Base-by-base conservation (phyloP, 2,113 vertebrate genomes). In the Australoheros scitulus region DNA sequence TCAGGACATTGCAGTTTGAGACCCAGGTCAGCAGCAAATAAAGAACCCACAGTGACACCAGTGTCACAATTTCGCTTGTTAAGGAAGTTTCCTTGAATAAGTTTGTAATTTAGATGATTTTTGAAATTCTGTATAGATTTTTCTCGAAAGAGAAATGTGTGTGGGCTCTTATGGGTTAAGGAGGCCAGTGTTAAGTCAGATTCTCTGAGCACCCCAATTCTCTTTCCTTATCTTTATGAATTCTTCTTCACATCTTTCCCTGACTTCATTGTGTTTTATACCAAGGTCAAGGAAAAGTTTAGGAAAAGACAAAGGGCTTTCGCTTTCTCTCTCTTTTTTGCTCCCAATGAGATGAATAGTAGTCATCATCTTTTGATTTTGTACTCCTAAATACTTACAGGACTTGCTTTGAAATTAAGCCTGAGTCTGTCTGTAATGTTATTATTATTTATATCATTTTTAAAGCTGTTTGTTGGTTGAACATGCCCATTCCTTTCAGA, bases 391-490 rank as follows among this genome's bases (percentile, higher is more conserved):
- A 24, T 32, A 43, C 24, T 52, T 72, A 52, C 43, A n/a, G 41
- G 29, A 59, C 57, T 43, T 43, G 9, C 34, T 76, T 20, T 58
- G 59, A 59, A 76, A 76, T 18, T 36, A 36, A 50, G 41, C 24
- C 41, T 29, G 24, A 52, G 65, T 52, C 43, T 72, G 17, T 7
- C 26, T 29, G 17, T 55, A 9, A 52, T 32, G 26, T 24, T 52
- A 52, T 32, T 47, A 18, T 32, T 72, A 72, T 72, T 72, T 32
- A 72, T 72, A 52, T 55, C 1, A 47, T 52, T 52, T 81, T 80
- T 77, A 83, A 83, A 79, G 60, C 3, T 59, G 58, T 56, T 22
- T 22, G 61, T 65, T 65, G 65, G 17, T 82, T 55, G 15, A 75
- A 65, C 61, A 82, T 7, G 29, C 79, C 34, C 17, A 32, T 60